Evolutionary conservation across 1,140 invertebrate species (phyloP).

Genomic region (Atta cephalotes): DNA sequence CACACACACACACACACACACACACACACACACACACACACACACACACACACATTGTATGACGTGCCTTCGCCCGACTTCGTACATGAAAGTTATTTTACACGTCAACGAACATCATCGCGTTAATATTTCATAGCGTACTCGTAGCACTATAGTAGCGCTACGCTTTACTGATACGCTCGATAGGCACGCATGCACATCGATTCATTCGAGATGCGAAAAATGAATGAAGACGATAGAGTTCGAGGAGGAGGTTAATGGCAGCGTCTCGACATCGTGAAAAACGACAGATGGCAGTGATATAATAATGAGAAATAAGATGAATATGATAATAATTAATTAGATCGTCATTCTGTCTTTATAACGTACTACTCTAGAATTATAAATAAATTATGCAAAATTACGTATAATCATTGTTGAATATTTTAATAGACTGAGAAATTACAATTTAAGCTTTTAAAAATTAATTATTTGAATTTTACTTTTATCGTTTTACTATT

Average conservation of each 20-base stretch:
- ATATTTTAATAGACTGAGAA: background rate
- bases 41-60: background rate
- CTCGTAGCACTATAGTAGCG: background rate
- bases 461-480: constrained; percentile 16
- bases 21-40: no score
- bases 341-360: background rate
- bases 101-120: constrained; percentile 4
- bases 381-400: background rate
- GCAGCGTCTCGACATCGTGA: background rate
- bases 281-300: background rate
- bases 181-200: constrained; percentile 14
- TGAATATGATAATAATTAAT: background rate
- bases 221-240: constrained; percentile 38
- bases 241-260: constrained; percentile 2
- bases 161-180: constrained; percentile 39
- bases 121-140: background rate
- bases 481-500: no score
- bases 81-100: background rate
- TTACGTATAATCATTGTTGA: background rate
- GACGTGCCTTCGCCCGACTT: background rate
- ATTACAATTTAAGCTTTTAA: background rate
- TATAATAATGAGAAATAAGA: background rate
- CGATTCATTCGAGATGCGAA: constrained; percentile 2
- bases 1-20: no score
- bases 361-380: background rate